Base-by-base conservation (phyloP, 2,113 vertebrate genomes). In the Thryonomys swinderianus region DNA sequence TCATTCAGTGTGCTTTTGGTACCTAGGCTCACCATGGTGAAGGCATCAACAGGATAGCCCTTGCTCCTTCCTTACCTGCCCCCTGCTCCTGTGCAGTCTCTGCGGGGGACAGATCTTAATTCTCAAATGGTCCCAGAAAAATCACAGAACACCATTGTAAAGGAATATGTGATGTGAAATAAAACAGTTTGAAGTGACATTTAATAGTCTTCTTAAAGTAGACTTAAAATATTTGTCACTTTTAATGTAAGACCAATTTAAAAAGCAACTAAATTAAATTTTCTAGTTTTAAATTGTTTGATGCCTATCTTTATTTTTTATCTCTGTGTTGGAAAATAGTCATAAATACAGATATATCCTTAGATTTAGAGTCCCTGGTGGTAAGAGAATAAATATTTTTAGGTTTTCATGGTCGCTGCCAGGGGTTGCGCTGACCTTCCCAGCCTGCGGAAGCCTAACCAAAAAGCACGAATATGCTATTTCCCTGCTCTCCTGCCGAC, bases 341-440 rank as follows among this genome's bases (percentile, higher is more conserved):
- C 62, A 69, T 18, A 88, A 66, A 90, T 42, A 57, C 9, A 95
- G 73, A 73, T 85, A 88, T 42, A 91, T 86, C 88, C 78, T 91
- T 86, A 88, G 78, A 93, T 57, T 30, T 7, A 85, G 66, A 81
- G 78, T 66, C 78, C 90, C 12, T 88, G 12, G 69, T 61, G 64
- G 82, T 48, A 93, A 85, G 12, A 83, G 6, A 93, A 37, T n/a
- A 76, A 78, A 12, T 76, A 92, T 37, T 87, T 69, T 62, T 55
- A 64, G n/a, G 37, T 88, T 73, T 48, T 85, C n/a, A 94, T 34
- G 88, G 42, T 76, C 1, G 17, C 5, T 55, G 20, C n/a, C 51
- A 89, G 85, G 16, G 45, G 13, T n/a, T 13, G 51, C 23, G 42
- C 76, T 21, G 17, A 42, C 40, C 78, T 53, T 40, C 27, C 78